Conservation (phyloP, 2,113 vertebrate species). For the Zeus faber region DNA sequence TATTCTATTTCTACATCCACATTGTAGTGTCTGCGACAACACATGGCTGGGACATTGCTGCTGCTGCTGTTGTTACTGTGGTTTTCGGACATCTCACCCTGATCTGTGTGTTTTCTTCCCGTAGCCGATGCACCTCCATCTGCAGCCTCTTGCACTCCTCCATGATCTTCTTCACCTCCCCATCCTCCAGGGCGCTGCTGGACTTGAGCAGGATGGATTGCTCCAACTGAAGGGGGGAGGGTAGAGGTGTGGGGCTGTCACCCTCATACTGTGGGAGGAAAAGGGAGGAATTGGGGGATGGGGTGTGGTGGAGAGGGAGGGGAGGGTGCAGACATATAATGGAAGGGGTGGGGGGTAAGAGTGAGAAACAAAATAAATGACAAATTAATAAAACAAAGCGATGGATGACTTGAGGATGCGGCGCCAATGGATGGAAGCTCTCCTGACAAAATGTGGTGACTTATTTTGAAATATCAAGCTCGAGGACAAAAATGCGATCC, state of each 20-base stretch:
- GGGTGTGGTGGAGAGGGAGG: neutral
- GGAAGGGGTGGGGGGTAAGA: slow-evolving; percentile 27
- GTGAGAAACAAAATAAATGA: slow-evolving; percentile 26
- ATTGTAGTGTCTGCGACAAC: too few species aligned
- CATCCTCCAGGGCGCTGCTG: slow-evolving; percentile 86
- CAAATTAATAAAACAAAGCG: slow-evolving; percentile 24
- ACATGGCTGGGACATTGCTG: too few species aligned
- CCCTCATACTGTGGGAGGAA: slow-evolving; percentile 83
- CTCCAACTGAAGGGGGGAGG: slow-evolving; percentile 86
- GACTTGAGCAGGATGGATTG: slow-evolving; percentile 80
- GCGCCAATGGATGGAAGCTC: slow-evolving; percentile 6
- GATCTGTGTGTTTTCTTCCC: slow-evolving; percentile 91
- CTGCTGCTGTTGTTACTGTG: neutral
- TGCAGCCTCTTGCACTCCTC: slow-evolving; percentile 93
- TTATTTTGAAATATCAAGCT: too few species aligned
- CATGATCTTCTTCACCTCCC: slow-evolving; percentile 90
- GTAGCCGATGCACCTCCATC: slow-evolving; percentile 88
- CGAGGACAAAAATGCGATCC: too few species aligned
- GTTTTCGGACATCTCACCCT: slow-evolving; percentile 83
- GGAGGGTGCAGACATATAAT: slow-evolving; percentile 29
- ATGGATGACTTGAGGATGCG: slow-evolving; percentile 28
- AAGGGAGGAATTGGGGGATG: neutral
- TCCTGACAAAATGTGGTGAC: too few species aligned
- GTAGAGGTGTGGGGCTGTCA: slow-evolving; percentile 87
- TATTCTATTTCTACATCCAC: too few species aligned